These are phyloP conservation scores for Opisthocomus hoazin DNA, from an alignment of 2,113 vertebrate genomes.

Conservation along the genomic window DNA sequence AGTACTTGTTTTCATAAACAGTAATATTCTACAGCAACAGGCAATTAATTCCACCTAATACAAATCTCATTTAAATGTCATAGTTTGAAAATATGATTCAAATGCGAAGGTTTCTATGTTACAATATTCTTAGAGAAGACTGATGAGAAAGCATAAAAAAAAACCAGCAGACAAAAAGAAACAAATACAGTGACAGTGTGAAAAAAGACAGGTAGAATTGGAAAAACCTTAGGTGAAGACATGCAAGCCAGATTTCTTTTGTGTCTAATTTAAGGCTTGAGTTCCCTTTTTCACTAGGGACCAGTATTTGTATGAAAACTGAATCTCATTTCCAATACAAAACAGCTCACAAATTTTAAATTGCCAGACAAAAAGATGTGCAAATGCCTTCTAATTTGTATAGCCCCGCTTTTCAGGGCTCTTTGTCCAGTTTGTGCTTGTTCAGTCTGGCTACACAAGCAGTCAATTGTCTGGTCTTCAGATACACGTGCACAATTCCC, in stretches of 20 bases:
- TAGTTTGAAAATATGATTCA: background rate
- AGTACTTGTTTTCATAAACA: background rate
- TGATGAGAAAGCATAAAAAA: background rate
- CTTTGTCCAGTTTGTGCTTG: background rate
- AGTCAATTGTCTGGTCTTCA: background rate
- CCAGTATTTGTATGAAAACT: background rate
- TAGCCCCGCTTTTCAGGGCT: background rate
- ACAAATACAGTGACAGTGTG: background rate
- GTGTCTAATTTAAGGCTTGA: background rate
- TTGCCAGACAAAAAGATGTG: background rate
- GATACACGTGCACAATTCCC: rapidly evolving
- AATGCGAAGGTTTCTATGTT: background rate
- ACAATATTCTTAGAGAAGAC: background rate
- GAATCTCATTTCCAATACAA: background rate
- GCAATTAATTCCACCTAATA: background rate
- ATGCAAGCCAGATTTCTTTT: background rate
- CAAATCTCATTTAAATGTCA: background rate
- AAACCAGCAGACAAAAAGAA: background rate
- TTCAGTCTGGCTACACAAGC: background rate
- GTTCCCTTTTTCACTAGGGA: background rate
- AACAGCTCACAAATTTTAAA: background rate
- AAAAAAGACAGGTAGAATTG: background rate
- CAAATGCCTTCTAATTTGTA: background rate
- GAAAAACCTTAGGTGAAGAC: background rate
- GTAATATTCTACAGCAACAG: background rate